phyloP scores from a whole-genome alignment of 1,140 invertebrate species.

The Tribolium castaneum region DNA sequence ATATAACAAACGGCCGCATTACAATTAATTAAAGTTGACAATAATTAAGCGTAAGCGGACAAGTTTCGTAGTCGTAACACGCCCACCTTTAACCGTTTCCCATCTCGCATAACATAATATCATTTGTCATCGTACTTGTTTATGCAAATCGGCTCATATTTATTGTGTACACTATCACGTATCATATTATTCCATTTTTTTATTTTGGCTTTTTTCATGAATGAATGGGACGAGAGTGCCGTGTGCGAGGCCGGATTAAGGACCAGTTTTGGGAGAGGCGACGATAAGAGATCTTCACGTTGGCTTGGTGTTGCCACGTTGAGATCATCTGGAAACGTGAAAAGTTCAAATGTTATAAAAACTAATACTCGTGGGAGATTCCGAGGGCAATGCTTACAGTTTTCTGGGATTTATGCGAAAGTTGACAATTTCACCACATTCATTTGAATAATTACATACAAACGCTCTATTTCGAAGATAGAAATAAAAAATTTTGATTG shows the following conservation, averaged over 20 bases:
- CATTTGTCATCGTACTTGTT: constrained; percentile 54
- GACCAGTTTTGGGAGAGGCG: constrained; percentile 12
- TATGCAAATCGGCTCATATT: constrained; percentile 54
- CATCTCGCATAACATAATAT: constrained; percentile 51
- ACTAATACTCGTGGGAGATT: constrained; percentile 56
- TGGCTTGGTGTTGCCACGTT: constrained; percentile 41
- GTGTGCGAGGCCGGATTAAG: not conserved
- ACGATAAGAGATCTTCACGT: constrained; percentile 53
- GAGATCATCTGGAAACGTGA: constrained; percentile 55
- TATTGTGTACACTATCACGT: constrained; percentile 49
- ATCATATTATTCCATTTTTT: constrained; percentile 37
- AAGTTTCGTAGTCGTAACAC: constrained; percentile 28
- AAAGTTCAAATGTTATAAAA: constrained; percentile 57
- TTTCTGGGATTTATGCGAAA: not conserved
- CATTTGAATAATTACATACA: too few species aligned
- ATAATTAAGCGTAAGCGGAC: constrained; percentile 35
- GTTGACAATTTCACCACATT: not conserved
- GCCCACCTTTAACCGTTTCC: constrained; percentile 25
- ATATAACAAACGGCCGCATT: constrained; percentile 29
- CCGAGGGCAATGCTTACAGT: not conserved
- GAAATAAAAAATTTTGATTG: too few species aligned
- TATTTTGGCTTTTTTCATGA: constrained; percentile 48
- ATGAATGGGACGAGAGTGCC: constrained; percentile 36
- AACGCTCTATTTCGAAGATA: too few species aligned
- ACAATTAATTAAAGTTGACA: constrained; percentile 37